phyloP scores from a whole-genome alignment of 1,140 invertebrate genomes.

The Aphidius gifuensis region DNA sequence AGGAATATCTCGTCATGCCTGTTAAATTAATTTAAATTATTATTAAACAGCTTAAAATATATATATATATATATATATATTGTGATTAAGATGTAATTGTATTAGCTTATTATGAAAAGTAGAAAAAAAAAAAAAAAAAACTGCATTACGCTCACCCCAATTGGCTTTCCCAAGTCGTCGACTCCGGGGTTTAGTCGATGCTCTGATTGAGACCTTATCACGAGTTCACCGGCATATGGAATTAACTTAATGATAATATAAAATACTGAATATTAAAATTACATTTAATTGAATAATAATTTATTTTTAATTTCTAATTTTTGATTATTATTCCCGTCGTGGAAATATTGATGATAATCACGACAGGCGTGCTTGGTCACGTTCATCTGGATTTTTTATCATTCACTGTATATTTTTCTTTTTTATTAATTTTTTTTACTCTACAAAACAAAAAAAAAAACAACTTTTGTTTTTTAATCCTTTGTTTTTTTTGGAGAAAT shows the following conservation, averaged over 20 bases:
- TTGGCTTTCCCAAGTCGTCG: conserved; percentile 26
- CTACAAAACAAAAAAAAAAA: too few relatives aligned
- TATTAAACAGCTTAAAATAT: background rate
- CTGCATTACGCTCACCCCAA: conserved; percentile 23
- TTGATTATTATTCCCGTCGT: conserved; percentile 4
- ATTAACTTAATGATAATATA: conserved; percentile 8
- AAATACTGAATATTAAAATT: background rate
- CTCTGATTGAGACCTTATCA: conserved; percentile 12
- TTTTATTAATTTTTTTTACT: too few relatives aligned
- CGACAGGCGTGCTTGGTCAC: conserved; percentile 16
- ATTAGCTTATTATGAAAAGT: background rate
- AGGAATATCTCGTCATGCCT: conserved; percentile 53
- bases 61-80: background rate
- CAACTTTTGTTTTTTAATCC: too few relatives aligned
- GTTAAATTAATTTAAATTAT: conserved; percentile 10
- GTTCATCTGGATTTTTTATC: conserved; percentile 21
- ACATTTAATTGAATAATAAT: conserved; percentile 5
- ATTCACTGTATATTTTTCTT: background rate
- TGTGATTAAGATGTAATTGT: conserved; percentile 5
- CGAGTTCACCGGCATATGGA: conserved; percentile 3
- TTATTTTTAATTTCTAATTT: background rate
- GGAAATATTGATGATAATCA: conserved; percentile 23
- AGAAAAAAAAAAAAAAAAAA: background rate
- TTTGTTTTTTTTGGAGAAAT: background rate
- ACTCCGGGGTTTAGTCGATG: conserved; percentile 16